Percentiles rank a stretch among this genome's conserved stretches.
These are phyloP conservation scores for Drosophila santomea DNA, from an alignment of 1,140 invertebrate species.

Conservation along the genomic window DNA sequence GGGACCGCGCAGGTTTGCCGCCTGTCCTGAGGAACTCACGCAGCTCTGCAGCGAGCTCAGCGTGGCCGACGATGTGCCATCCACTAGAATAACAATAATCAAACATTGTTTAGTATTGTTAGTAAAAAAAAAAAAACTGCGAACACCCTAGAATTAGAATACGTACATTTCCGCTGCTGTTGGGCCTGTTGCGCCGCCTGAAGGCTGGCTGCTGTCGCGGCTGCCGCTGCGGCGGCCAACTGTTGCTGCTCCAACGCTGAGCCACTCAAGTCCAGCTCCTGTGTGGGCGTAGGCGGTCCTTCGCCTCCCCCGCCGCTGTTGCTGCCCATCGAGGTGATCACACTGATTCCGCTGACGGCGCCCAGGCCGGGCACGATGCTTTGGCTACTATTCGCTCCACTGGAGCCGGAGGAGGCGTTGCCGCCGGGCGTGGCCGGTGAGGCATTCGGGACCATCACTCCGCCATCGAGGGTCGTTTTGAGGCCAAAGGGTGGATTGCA, in stretches of 20 bases:
- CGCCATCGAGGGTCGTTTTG: slow-evolving; percentile 53
- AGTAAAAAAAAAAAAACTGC: too few relatives aligned
- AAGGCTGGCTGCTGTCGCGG: slow-evolving; percentile 47
- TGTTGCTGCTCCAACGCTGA: slow-evolving; percentile 73
- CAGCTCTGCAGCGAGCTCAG: slow-evolving; percentile 84
- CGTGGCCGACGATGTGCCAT: slow-evolving; percentile 67
- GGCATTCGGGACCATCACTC: slow-evolving; percentile 48
- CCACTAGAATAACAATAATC: slow-evolving; percentile 50
- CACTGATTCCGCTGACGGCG: slow-evolving; percentile 72
- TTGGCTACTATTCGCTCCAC: slow-evolving; percentile 35
- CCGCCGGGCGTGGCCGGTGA: slow-evolving; percentile 44
- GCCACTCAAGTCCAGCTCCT: slow-evolving; percentile 84
- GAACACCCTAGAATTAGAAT: background rate
- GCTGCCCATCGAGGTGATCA: slow-evolving; percentile 79
- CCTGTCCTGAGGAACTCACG: slow-evolving; percentile 74
- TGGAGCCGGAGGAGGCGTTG: slow-evolving; percentile 25
- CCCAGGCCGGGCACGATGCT: slow-evolving; percentile 58
- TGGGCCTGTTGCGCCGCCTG: slow-evolving; percentile 60
- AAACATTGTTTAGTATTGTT: background rate
- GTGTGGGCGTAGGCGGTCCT: slow-evolving; percentile 86
- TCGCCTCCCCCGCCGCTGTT: slow-evolving; percentile 75
- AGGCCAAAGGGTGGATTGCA: slow-evolving; percentile 73
- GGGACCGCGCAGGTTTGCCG: slow-evolving; percentile 85
- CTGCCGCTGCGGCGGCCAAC: slow-evolving; percentile 48
- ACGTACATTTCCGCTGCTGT: slow-evolving; percentile 85